Evolutionary conservation across 2,797 vertebrate genomes (phyloP).

Genomic region (Intellagama lesueurii): DNA sequence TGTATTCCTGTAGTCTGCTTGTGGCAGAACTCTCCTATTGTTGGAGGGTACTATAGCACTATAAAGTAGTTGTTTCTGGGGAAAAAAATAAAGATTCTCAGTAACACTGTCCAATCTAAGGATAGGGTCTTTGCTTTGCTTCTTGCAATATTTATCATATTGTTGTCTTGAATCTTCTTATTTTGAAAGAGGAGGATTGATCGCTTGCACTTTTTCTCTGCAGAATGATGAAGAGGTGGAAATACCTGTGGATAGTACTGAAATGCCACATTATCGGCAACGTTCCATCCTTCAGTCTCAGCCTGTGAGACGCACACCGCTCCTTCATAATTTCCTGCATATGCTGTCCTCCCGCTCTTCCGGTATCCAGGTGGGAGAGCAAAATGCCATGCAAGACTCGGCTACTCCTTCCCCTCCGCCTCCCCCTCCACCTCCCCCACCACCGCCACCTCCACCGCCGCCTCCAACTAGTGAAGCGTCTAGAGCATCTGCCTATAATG

Average conservation of each 20-base stretch:
- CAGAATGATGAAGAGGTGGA: conserved; percentile 98
- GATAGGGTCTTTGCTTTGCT: neutral
- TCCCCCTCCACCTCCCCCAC: conserved; percentile 78
- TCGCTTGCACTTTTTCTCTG: conserved; percentile 37
- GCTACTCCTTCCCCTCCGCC: conserved; percentile 84
- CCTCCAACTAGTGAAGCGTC: conserved; percentile 85
- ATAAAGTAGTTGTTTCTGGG: conserved; percentile 18
- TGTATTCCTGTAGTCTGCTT: neutral
- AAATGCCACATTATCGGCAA: conserved; percentile 95
- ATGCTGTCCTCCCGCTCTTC: conserved; percentile 96
- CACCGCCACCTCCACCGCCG: conserved; percentile 80
- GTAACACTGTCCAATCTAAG: conserved; percentile 37
- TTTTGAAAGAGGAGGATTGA: conserved; percentile 37
- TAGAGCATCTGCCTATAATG: conserved; percentile 87
- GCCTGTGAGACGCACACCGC: conserved; percentile 95
- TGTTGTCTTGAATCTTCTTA: neutral
- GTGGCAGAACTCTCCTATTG: conserved; percentile 13
- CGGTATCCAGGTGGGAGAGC: conserved; percentile 86
- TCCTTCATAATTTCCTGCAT: conserved; percentile 99
- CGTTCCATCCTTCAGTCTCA: conserved; percentile 95
- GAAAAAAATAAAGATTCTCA: conserved; percentile 10
- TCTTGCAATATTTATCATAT: neutral
- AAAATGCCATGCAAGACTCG: conserved; percentile 85
- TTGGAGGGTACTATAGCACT: neutral
- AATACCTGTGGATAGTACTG: conserved; percentile 95